These are phyloP conservation scores for Tetragonula carbonaria DNA, from an alignment of 2,888 invertebrate genomes.

Conservation along the genomic window DNA sequence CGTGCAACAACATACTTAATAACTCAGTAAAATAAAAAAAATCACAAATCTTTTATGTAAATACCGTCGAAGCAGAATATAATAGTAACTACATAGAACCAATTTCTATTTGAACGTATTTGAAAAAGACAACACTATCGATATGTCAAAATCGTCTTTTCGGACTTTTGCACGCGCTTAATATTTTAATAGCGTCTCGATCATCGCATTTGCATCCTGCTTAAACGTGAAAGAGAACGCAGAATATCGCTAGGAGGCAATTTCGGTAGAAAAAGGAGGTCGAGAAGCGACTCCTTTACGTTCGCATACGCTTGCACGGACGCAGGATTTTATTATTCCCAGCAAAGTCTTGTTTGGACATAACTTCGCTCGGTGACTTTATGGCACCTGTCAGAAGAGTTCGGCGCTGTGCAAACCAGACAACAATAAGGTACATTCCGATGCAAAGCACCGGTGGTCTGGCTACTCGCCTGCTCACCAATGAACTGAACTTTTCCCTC, in stretches of 20 bases:
- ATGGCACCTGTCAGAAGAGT: conserved; percentile 75
- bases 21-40: no score
- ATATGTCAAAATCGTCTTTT: not conserved
- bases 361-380: conserved; percentile 73
- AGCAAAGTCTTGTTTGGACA: conserved; percentile 70
- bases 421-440: conserved; percentile 79
- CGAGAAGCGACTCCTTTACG: conserved; percentile 15
- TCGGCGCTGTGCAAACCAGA: conserved; percentile 72
- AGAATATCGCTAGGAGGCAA: not conserved
- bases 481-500: conserved; percentile 55
- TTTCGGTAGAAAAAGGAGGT: conserved; percentile 20
- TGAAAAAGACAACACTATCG: not conserved
- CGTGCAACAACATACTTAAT: no score
- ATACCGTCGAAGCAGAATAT: no score
- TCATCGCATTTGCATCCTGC: not conserved
- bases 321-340: conserved; percentile 67
- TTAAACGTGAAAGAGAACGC: not conserved
- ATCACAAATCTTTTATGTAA: no score
- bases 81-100: no score
- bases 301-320: not conserved
- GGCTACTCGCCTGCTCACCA: conserved; percentile 52
- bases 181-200: not conserved
- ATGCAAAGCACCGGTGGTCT: conserved; percentile 74
- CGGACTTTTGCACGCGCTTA: not conserved
- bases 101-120: not conserved